These are phyloP conservation scores for Metaphire vulgaris DNA, from an alignment of 1,140 invertebrate genomes.

Conservation along the genomic window DNA sequence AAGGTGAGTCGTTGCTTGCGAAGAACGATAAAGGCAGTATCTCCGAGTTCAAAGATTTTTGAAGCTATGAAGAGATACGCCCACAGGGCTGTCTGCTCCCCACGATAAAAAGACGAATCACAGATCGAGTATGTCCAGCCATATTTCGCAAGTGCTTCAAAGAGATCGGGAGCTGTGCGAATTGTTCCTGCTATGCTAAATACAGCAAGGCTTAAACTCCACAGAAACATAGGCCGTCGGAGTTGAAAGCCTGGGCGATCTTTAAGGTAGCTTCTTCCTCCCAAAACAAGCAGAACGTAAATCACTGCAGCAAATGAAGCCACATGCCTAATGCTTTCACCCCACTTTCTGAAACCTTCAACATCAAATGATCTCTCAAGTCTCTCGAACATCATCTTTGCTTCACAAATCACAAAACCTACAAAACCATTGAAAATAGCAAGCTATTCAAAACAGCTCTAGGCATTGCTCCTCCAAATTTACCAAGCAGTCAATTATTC, in stretches of 20 bases:
- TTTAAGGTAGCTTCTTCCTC: slow-evolving; percentile 82
- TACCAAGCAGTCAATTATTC: no score
- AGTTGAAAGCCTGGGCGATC: slow-evolving; percentile 76
- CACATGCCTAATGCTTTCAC: not conserved
- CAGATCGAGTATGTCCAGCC: slow-evolving; percentile 86
- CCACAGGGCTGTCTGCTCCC: slow-evolving; percentile 63
- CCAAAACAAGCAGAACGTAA: slow-evolving; percentile 86
- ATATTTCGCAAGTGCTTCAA: slow-evolving; percentile 72
- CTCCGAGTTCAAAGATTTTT: slow-evolving; percentile 82
- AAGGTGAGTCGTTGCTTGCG: slow-evolving; percentile 90
- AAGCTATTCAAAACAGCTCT: no score
- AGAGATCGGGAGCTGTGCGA: slow-evolving; percentile 58
- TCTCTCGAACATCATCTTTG: not conserved
- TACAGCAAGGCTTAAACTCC: slow-evolving; percentile 78
- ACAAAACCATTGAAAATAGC: no score
- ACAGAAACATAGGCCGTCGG: slow-evolving; percentile 70
- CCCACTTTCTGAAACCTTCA: not conserved
- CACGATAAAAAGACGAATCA: slow-evolving; percentile 49
- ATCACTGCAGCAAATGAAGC: slow-evolving; percentile 62
- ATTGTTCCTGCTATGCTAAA: slow-evolving; percentile 83
- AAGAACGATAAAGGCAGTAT: slow-evolving; percentile 90
- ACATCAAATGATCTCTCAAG: not conserved
- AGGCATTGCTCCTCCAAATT: no score
- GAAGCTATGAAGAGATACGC: slow-evolving; percentile 78
- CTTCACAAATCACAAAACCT: not conserved